Evolutionary conservation across 2,888 invertebrate genomes (phyloP).

Genomic region (Argyresthia goedartella): DNA sequence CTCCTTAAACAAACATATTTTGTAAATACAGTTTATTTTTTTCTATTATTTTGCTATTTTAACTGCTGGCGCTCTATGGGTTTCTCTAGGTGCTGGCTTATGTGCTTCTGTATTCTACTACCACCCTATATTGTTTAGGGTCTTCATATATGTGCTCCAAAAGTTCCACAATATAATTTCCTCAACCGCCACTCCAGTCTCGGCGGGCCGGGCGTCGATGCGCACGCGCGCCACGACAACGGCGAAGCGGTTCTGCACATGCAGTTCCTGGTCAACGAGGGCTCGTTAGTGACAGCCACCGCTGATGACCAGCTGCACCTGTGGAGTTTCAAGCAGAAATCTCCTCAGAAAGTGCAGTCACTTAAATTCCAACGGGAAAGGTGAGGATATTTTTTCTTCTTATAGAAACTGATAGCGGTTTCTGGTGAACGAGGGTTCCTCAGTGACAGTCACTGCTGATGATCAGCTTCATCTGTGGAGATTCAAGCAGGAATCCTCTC

Average conservation of each 20-base stretch:
- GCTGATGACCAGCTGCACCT: constrained; percentile 96
- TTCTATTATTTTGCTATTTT: too few species aligned
- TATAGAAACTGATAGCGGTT: too few species aligned
- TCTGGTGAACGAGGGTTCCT: constrained; percentile 96
- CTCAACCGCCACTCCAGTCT: constrained; percentile 75
- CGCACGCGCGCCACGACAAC: constrained; percentile 89
- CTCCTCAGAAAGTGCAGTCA: constrained; percentile 94
- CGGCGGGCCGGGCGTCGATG: constrained; percentile 97
- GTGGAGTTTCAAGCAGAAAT: constrained; percentile 97
- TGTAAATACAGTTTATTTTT: too few species aligned
- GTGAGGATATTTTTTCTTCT: constrained; percentile 56
- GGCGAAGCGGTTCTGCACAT: constrained; percentile 88
- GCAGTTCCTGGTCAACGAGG: constrained; percentile 97
- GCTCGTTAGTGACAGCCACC: constrained; percentile 94
- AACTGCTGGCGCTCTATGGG: too few species aligned
- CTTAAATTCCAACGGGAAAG: constrained; percentile 97
- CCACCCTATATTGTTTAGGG: background rate
- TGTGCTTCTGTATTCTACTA: background rate
- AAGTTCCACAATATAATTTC: constrained; percentile 16
- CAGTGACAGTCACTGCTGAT: constrained; percentile 96
- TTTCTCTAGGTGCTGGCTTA: too few species aligned
- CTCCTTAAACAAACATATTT: too few species aligned
- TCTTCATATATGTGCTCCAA: background rate
- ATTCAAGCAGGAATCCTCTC: constrained; percentile 93
- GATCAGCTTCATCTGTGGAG: constrained; percentile 98